Evolutionary conservation across 1,140 invertebrate genomes (phyloP), one percentile per base, ranked within the genome.

Genomic region (Galendromus occidentalis): DNA sequence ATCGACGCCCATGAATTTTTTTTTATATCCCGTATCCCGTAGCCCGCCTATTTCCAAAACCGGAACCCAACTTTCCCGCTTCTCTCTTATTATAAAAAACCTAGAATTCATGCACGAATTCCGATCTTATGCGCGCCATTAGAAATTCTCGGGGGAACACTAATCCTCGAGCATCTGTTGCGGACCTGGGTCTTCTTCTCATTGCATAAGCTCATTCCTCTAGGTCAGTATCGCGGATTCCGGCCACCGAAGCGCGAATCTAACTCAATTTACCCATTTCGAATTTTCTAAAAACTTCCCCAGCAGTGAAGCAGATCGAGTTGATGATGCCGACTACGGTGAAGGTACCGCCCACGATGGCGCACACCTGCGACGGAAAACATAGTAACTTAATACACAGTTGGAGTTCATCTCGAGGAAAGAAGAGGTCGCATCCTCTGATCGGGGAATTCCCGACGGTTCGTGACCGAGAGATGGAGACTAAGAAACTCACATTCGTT

Each of bases 261-360:
- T 73, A 78, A 67, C 72, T 76, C 63, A 77, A 67, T 69, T 79
- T 79, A 64, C 78, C 78, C 17, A 79, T 64, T 69, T 79, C 76
- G 66, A 76, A 71, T 68, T 83, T 83, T 67, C 78, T 80, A 69
- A 82, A 79, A 4, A 82, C 69, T 72, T 82, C 80, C 33, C 79
- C 74, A 29, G 81, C 80, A 17, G 82, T 79, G 69, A 83, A 84
- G 20, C 84, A 73, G 47, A 81, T 74, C 0, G 82, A 80, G 71
- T 85, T 82, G 64, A 84, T 74, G 45, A 85, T 82, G 5, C 80
- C 79, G 44, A 82, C 82, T 4, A 85, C 82, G 2, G 83, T 84
- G 70, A 83, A 84, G 1, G 83, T 81, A 67, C 83, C 83, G 45
- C 83, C 83, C 64, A 84, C 76, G 66, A 84, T 83, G 12, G 83